These are phyloP conservation scores for Sipha maydis DNA, from an alignment of 2,888 invertebrate species.

Conservation along the genomic window DNA sequence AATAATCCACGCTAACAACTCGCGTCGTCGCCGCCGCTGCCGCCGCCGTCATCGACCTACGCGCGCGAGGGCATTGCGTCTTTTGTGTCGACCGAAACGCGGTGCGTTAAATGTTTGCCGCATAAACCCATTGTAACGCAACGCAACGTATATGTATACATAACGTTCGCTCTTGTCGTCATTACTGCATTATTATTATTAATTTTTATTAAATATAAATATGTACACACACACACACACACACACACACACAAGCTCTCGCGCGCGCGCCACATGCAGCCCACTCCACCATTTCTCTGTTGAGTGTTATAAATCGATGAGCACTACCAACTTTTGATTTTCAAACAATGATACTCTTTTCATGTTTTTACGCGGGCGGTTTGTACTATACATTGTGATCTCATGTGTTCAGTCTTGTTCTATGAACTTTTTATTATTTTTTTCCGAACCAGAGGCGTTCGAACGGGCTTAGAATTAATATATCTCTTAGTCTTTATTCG, in stretches of 20 bases:
- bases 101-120: background rate
- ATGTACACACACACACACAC: background rate
- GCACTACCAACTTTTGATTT: background rate
- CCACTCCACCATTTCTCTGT: background rate
- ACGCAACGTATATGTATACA: background rate
- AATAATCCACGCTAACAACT: background rate
- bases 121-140: background rate
- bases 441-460: too few species aligned
- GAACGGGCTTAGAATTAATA: too few species aligned
- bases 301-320: background rate
- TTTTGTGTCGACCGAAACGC: background rate
- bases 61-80: background rate
- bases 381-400: too few species aligned
- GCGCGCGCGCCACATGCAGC: background rate
- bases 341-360: background rate
- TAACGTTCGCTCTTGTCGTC: background rate
- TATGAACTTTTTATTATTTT: too few species aligned
- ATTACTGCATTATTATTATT: background rate
- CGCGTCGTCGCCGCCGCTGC: background rate
- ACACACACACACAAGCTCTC: too few species aligned
- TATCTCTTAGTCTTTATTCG: too few species aligned
- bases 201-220: background rate
- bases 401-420: too few species aligned
- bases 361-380: background rate
- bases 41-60: background rate